Evolutionary conservation across 2,797 vertebrate species (phyloP).

Genomic region (Malurus leucopterus): DNA sequence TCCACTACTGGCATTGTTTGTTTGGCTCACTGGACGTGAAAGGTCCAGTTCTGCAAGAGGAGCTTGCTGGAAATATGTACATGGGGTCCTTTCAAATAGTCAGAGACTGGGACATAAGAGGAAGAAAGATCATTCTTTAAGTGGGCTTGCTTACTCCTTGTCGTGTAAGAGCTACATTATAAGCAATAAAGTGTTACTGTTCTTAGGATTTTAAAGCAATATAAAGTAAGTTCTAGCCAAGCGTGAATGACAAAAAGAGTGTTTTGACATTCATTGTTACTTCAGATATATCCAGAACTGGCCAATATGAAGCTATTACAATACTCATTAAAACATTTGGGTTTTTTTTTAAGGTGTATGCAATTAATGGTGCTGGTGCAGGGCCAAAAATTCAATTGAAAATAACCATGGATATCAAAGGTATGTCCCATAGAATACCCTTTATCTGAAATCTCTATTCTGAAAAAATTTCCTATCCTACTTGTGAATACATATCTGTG

Average conservation of each 20-base stretch:
- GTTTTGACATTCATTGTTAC: background rate
- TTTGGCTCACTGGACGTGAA: background rate
- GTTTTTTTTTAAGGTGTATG: conserved; percentile 82
- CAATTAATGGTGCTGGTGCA: conserved; percentile 87
- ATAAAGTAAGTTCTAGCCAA: background rate
- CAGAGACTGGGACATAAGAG: background rate
- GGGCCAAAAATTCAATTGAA: conserved; percentile 87
- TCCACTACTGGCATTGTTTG: background rate
- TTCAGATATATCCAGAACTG: background rate
- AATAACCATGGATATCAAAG: conserved; percentile 92
- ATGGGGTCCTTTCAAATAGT: background rate
- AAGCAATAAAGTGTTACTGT: background rate
- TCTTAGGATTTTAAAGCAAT: background rate
- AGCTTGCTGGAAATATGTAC: background rate
- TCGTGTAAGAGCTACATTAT: background rate
- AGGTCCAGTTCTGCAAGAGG: background rate
- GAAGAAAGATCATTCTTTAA: background rate
- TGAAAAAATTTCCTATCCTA: background rate
- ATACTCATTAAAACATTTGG: background rate
- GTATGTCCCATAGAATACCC: conserved; percentile 58
- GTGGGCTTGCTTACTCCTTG: background rate
- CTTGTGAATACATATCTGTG: background rate
- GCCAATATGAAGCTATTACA: background rate
- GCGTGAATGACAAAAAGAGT: background rate
- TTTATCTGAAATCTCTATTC: background rate